phyloP scores from a whole-genome alignment of 2,797 vertebrate genomes.

The Microcaecilia unicolor region DNA sequence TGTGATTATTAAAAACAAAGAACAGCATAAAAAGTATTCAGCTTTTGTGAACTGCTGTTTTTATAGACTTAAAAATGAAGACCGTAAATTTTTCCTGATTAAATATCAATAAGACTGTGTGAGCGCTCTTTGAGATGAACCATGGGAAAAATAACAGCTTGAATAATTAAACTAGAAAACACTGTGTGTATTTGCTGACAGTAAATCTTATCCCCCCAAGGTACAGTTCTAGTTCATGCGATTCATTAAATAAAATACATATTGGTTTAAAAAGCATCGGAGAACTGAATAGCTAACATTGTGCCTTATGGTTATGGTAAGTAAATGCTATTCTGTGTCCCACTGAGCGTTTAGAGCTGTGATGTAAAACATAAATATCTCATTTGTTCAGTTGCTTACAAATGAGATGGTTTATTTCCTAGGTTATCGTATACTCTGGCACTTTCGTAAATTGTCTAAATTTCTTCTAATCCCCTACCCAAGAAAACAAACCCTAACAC shows the following conservation, averaged over 20 bases:
- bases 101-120: too few species aligned
- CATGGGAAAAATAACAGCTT: too few species aligned
- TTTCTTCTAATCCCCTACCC: too few species aligned
- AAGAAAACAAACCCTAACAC: too few species aligned
- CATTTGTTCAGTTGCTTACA: neutral
- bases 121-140: too few species aligned
- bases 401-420: neutral
- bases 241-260: neutral
- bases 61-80: too few species aligned
- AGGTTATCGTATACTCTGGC: neutral
- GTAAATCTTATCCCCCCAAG: neutral
- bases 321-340: neutral
- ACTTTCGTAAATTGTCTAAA: neutral
- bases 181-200: too few species aligned
- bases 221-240: neutral
- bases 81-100: too few species aligned
- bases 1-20: too few species aligned
- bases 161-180: too few species aligned
- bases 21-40: too few species aligned
- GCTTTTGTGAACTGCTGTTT: too few species aligned
- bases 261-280: neutral
- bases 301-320: conserved; percentile 1
- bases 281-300: neutral
- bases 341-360: neutral
- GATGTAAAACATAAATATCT: conserved; percentile 1